Base-by-base conservation (phyloP, 2,113 vertebrate genomes). In the Campylomormyrus numenius region DNA sequence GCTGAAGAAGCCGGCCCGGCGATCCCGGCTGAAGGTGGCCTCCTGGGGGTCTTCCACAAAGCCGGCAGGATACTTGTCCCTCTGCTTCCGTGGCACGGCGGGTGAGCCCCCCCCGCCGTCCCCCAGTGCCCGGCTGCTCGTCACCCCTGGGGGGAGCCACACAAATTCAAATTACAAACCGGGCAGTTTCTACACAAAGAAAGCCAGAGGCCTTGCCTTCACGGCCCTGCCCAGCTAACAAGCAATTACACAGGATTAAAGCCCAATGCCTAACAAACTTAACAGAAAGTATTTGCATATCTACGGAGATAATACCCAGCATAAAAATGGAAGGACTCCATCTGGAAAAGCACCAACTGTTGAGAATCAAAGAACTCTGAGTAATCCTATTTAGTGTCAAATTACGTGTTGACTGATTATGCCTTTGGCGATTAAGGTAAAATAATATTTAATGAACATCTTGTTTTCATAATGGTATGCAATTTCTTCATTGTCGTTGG, bases 1-100 rank as follows among this genome's bases (percentile, higher is more conserved):
- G 94, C 98, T 99, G 94, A 99, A 99, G 96, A 99, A 99, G 92
- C 98, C 97, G 1, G 98, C 97, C 92, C 99, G 99, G 88, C 98
- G 97, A 92, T 99, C 98, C 90, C 98, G 95, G 45, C 97, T 98
- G 92, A 99, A 99, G n/a, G 97, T 97, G 87, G 97, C 97, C 94
- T 99, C 98, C 93, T 97, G 96, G 89, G 95, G 92, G 62, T 99
- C 98, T 90, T 99, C 98, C 92, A 98, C 91, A 58, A 98, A 95
- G 95, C 96, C 97, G 94, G 95, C 96, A 77, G 98, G 97, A 66
- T 98, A 99, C 94, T 99, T 99, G 91, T 99, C 98, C 91, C 98
- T 95, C 70, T 99, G 98, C 91, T 99, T 99, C 91, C 98, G 97
- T 89, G 98, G 98, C 92, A 99, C 95, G 0, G 98, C 98, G 0